phyloP scores from a whole-genome alignment of 2,797 vertebrate genomes.

The Mastacembelus armatus region DNA sequence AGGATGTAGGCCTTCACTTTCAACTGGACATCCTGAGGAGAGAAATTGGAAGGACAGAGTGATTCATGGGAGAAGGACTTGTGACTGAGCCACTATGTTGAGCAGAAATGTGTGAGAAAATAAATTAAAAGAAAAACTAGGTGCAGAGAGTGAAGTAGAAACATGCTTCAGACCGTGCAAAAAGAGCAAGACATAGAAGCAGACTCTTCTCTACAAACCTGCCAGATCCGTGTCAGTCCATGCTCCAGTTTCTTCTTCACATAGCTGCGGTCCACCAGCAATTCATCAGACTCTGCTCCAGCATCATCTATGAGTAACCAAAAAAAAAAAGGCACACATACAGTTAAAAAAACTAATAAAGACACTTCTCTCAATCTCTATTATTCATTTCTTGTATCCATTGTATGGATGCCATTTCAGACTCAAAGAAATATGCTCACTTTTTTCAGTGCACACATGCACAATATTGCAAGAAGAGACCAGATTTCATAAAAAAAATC shows the following conservation, averaged over 20 bases:
- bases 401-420: slow-evolving; percentile 2
- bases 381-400: not conserved
- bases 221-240: slow-evolving; percentile 97
- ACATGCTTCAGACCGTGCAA: not conserved
- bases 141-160: not conserved
- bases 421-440: slow-evolving; percentile 1
- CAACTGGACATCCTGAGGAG: slow-evolving; percentile 93
- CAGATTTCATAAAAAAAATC: not conserved
- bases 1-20: slow-evolving; percentile 98
- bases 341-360: not conserved
- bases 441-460: slow-evolving; percentile 7
- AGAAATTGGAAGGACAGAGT: not conserved
- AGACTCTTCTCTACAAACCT: slow-evolving; percentile 81
- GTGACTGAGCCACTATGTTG: not conserved
- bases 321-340: slow-evolving; percentile 20
- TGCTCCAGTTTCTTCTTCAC: slow-evolving; percentile 98
- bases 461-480: not conserved
- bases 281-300: slow-evolving; percentile 85
- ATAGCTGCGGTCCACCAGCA: slow-evolving; percentile 92
- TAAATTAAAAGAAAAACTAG: not conserved
- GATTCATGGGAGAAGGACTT: not conserved
- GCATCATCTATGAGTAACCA: slow-evolving; percentile 79
- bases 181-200: not conserved
- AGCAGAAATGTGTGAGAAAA: not conserved
- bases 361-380: too few relatives aligned